Evolutionary conservation across 2,797 vertebrate species (phyloP), one percentile per base, ranked within the genome.

Genomic region (Eupleurogrammus muticus): DNA sequence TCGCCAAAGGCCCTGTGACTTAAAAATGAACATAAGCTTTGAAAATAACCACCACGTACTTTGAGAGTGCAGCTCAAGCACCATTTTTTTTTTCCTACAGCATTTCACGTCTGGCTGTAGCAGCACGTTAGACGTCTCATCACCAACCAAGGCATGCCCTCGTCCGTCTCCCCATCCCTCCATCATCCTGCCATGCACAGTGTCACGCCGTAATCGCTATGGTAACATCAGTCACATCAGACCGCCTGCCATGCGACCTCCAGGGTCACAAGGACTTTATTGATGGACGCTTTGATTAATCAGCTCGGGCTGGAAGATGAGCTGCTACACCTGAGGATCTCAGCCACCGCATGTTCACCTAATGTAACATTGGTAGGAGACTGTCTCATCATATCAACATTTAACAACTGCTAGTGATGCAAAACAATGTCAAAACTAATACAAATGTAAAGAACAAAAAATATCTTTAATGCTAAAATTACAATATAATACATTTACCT

Each of bases 221-320:
- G 74, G 73, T 21, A 66, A 82, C 89, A 92, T 93, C 63, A 38
- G 79, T 90, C 83, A 90, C 65, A 58, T 73, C 57, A 55, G 61
- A 48, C 49, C 0, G 24, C 67, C 75, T 63, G 75, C 60, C 11
- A 46, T 49, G 62, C 77, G 78, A 89, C 88, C 86, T n/a, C 66
- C 58, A 68, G 68, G 75, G 75, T 83, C 81, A 77, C 38, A 59
- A 63, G 83, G 80, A 89, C 42, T 83, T 88, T 77, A 62, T 9
- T 83, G 72, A 87, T 68, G 67, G 76, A 85, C 80, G 57, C 9
- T 57, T 67, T 74, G 71, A 67, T 75, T 81, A 70, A 66, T 55
- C 61, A 54, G 56, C 52, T 13, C 56, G 51, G 59, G 48, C 54
- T 42, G 48, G 62, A 51, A 79, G 44, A 69, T 63, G 75, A 82